Conservation (phyloP, 2,797 vertebrate genomes). For the Pyrocephalus nanus region DNA sequence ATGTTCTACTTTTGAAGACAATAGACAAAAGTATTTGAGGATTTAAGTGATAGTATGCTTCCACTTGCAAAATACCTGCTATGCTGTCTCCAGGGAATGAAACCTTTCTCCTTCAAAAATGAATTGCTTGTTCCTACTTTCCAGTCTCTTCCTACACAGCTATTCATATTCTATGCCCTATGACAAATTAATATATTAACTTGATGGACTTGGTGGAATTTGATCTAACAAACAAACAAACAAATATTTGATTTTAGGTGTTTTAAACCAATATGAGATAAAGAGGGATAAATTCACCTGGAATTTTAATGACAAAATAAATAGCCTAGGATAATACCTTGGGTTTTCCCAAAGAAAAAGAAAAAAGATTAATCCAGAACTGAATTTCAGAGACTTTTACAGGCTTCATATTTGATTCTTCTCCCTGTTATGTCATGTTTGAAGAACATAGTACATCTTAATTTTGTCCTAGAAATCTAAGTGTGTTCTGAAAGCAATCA, state of each 20-base stretch:
- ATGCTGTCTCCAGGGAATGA: neutral
- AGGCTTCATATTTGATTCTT: neutral
- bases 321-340: neutral
- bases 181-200: constrained; percentile 7
- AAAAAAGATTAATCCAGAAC: neutral
- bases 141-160: neutral
- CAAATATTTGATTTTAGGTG: neutral
- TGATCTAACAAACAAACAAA: neutral
- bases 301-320: neutral
- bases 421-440: neutral
- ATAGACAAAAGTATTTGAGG: constrained; percentile 40
- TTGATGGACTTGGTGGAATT: neutral
- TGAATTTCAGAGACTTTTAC: neutral
- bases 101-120: constrained; percentile 36
- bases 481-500: neutral
- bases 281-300: neutral
- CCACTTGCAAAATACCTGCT: constrained; percentile 52
- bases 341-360: neutral
- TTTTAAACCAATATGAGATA: neutral
- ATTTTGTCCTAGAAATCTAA: neutral
- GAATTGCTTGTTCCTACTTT: neutral
- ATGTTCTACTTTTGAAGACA: constrained; percentile 59
- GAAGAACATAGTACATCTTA: neutral
- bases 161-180: neutral
- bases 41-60: constrained; percentile 39